phyloP scores from a whole-genome alignment of 2,113 vertebrate species.

The Trogon surrucura region DNA sequence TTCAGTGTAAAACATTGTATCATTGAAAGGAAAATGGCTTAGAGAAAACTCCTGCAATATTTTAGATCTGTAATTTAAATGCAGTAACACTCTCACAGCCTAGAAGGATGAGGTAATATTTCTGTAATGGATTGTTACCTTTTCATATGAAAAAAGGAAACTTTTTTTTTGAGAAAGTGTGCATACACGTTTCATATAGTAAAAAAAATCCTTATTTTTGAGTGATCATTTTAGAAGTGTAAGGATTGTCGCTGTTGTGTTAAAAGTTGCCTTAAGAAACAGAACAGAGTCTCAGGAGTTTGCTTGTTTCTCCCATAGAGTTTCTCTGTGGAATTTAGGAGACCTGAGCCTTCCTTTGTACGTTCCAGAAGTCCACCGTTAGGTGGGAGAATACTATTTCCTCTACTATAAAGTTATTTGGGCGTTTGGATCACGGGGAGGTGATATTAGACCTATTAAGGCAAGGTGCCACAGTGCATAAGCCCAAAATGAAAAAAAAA shows the following conservation, averaged over 20 bases:
- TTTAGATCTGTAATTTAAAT: not conserved
- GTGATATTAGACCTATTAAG: not conserved
- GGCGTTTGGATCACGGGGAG: not conserved
- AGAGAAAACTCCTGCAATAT: not conserved
- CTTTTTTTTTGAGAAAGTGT: not conserved
- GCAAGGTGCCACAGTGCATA: not conserved
- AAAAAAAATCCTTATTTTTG: not conserved
- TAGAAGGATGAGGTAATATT: not conserved
- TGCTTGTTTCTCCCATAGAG: not conserved
- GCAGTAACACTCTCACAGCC: not conserved
- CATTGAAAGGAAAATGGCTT: not conserved
- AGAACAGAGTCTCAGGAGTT: not conserved
- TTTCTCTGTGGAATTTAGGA: not conserved
- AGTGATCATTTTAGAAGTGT: not conserved
- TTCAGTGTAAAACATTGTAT: not conserved
- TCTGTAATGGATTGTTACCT: not conserved
- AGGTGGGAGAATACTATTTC: not conserved
- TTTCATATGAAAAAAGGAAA: not conserved
- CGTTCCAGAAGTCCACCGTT: not conserved
- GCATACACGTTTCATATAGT: not conserved
- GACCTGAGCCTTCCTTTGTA: not conserved
- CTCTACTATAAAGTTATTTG: not conserved
- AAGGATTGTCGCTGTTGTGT: not conserved
- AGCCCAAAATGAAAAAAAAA: not conserved
- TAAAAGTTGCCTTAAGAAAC: not conserved